Evolutionary conservation across 92 coral and sea anemone species (phyloP).

Genomic region (Epizoanthus fatuus): DNA sequence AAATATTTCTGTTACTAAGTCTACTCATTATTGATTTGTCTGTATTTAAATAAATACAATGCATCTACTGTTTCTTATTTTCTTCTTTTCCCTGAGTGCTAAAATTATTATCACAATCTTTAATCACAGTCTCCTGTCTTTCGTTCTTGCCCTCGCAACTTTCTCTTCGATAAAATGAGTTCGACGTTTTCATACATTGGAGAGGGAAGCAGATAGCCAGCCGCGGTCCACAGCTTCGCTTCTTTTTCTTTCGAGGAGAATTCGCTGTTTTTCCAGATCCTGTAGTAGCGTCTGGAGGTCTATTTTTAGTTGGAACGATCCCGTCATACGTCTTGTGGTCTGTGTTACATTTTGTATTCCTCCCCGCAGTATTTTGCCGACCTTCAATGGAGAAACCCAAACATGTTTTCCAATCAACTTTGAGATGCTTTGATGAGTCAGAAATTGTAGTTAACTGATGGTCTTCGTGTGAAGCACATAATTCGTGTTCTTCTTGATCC

Average conservation of each 20-base stretch:
- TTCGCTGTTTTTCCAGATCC: background rate
- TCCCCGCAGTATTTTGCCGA: background rate
- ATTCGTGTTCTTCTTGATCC: too few relatives aligned
- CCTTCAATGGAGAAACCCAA: background rate
- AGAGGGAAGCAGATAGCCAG: conserved; percentile 19
- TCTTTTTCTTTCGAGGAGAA: background rate
- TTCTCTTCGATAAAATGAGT: background rate
- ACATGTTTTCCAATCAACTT: background rate
- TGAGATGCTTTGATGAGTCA: background rate
- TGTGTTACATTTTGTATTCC: background rate
- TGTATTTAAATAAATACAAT: too few relatives aligned
- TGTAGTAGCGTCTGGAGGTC: background rate
- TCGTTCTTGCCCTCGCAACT: background rate
- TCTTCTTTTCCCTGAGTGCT: too few relatives aligned
- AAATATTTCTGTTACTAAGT: too few relatives aligned
- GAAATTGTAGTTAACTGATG: too few relatives aligned
- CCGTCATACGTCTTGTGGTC: background rate
- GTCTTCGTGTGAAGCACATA: too few relatives aligned
- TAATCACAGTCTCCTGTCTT: background rate
- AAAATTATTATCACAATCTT: too few relatives aligned
- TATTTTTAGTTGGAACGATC: background rate
- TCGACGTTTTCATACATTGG: background rate
- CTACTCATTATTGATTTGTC: too few relatives aligned
- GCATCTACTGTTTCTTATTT: too few relatives aligned
- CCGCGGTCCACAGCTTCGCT: background rate